A percentile compares a stretch with the other conserved stretches of the same genome.
These are phyloP conservation scores for Perizoma affinitatum DNA, from an alignment of 2,888 invertebrate genomes.

Conservation along the genomic window DNA sequence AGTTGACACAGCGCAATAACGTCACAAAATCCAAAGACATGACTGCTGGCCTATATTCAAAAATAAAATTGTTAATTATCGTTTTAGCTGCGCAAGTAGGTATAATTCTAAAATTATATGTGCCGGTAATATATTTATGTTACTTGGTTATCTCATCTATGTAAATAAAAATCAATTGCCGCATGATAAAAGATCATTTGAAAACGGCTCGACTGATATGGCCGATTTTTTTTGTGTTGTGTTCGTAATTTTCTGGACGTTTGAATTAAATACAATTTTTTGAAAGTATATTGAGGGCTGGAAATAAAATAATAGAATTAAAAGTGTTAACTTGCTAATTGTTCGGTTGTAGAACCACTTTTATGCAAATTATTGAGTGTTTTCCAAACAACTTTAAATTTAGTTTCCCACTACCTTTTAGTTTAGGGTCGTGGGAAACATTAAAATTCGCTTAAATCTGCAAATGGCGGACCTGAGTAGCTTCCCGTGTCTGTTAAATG, in stretches of 20 bases:
- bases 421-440: constrained; percentile 31
- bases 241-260: too few relatives aligned
- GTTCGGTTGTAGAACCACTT: too few relatives aligned
- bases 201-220: too few relatives aligned
- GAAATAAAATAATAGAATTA: too few relatives aligned
- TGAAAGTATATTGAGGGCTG: too few relatives aligned
- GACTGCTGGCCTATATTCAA: constrained; percentile 43
- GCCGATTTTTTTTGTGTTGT: too few relatives aligned
- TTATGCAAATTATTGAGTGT: constrained; percentile 1
- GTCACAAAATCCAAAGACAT: constrained; percentile 35
- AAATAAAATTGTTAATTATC: constrained; percentile 45
- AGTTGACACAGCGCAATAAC: constrained; percentile 33
- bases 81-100: constrained; percentile 37
- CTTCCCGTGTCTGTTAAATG: constrained; percentile 37
- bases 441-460: constrained; percentile 33
- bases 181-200: too few relatives aligned
- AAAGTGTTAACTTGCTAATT: too few relatives aligned
- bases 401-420: constrained; percentile 24
- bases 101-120: constrained; percentile 37
- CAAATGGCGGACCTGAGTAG: constrained; percentile 29
- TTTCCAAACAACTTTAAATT: constrained; percentile 11
- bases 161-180: too few relatives aligned
- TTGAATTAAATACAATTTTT: too few relatives aligned
- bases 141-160: too few relatives aligned
- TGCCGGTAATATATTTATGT: constrained; percentile 17